Evolutionary conservation across 2,797 vertebrate genomes (phyloP), one percentile per base, ranked within the genome.

Genomic region (Microchirus variegatus): DNA sequence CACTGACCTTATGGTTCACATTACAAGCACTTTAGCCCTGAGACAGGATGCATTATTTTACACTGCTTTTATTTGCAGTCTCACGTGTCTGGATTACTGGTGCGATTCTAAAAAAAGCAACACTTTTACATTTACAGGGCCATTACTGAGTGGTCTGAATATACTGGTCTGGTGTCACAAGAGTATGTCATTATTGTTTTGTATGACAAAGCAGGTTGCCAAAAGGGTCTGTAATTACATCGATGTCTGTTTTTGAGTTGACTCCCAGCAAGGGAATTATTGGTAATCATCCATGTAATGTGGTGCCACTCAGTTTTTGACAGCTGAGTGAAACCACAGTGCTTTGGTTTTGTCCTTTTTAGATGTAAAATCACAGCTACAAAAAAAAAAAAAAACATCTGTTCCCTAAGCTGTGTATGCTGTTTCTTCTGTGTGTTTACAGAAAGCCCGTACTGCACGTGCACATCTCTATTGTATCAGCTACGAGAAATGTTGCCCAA

Each of bases 271-370:
- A 78, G 86, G 90, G 89, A 91, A 91, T 90, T 90, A 89, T 85
- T 87, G 86, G 88, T 92, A 92, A 94, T 93, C 89, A 90, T 89
- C 88, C 89, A 87, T 92, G 87, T 91, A 92, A 91, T 87, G 86
- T 60, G 70, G 77, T 92, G 90, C 84, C 89, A 90, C 83, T 93
- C 92, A 90, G 76, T 80, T 83, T 38, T 85, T 92, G 89, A 91
- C 86, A 92, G 88, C 86, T 85, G 85, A 87, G 78, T 90, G 77
- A 84, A 89, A 91, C 89, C 87, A 86, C 77, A 77, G 73, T 1
- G 10, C 75, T 81, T 79, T 49, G 72, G 82, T 88, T 90, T 83
- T 79, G 72, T 81, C 75, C 71, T 22, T 22, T 87, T 85, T 81
- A 74, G 80, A 83, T 80, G 59, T 80, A 87, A 81, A 84, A 89